These are phyloP conservation scores for Desoria tigrina DNA, from an alignment of 2,888 invertebrate genomes.

Conservation along the genomic window DNA sequence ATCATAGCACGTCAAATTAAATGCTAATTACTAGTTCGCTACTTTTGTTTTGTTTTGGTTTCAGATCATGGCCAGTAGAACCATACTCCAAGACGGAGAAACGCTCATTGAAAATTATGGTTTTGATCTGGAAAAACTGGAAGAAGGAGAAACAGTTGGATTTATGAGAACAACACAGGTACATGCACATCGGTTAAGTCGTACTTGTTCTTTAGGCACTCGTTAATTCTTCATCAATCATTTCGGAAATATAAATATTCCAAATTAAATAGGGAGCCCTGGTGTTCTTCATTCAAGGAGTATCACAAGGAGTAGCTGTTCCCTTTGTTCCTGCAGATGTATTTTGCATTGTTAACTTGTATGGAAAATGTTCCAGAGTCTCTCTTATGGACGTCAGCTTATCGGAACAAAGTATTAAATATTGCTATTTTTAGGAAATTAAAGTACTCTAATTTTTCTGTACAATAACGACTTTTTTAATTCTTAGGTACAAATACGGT, in stretches of 20 bases:
- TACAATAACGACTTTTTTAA: neutral
- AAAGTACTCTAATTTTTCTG: neutral
- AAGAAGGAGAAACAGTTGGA: slow-evolving; percentile 80
- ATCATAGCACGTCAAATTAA: neutral
- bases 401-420: slow-evolving; percentile 49
- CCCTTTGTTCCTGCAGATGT: slow-evolving; percentile 72
- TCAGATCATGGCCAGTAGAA: slow-evolving; percentile 81
- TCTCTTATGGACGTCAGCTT: slow-evolving; percentile 58
- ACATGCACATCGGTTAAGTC: slow-evolving; percentile 41
- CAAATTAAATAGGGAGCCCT: slow-evolving; percentile 68
- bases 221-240: slow-evolving; percentile 1
- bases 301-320: slow-evolving; percentile 84
- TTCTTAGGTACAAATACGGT: slow-evolving; percentile 51
- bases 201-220: no score
- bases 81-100: slow-evolving; percentile 80
- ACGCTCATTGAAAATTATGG: slow-evolving; percentile 82
- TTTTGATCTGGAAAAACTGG: slow-evolving; percentile 76
- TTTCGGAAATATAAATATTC: neutral
- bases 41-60: slow-evolving; percentile 29
- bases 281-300: slow-evolving; percentile 84
- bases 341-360: slow-evolving; percentile 77
- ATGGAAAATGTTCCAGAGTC: slow-evolving; percentile 80
- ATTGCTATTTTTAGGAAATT: no score
- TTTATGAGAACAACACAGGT: slow-evolving; percentile 79
- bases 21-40: neutral